Percentiles rank a stretch among this genome's conserved stretches.
Evolutionary conservation across 1,140 invertebrate species (phyloP).

Genomic region (Parasteatoda tepidariorum): DNA sequence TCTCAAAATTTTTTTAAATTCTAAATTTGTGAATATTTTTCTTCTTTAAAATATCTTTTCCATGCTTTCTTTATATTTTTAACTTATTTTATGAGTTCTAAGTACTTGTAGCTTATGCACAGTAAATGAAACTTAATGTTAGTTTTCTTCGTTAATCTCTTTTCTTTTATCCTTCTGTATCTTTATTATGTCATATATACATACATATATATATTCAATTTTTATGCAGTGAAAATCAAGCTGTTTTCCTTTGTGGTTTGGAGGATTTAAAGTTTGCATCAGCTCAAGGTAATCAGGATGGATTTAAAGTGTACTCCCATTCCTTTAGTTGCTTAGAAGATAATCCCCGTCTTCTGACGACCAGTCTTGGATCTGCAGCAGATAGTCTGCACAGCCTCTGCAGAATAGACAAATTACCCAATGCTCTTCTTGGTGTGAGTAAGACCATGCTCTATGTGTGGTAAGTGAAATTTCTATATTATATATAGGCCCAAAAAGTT

Average conservation of each 20-base stretch:
- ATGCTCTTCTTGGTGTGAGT: slow-evolving; percentile 34
- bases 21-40: too few relatives aligned
- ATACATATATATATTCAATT: background rate
- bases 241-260: slow-evolving; percentile 16
- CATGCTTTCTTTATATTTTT: too few relatives aligned
- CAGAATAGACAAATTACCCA: slow-evolving; percentile 31
- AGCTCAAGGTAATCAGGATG: slow-evolving; percentile 3
- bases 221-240: background rate
- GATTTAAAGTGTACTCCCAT: slow-evolving; percentile 20
- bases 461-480: slow-evolving; percentile 1
- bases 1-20: too few relatives aligned
- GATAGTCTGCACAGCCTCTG: slow-evolving; percentile 24
- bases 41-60: background rate
- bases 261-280: slow-evolving; percentile 19
- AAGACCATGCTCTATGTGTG: slow-evolving; percentile 25
- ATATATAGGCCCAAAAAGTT: background rate
- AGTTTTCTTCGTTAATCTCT: background rate
- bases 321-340: slow-evolving; percentile 9
- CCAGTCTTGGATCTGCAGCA: background rate
- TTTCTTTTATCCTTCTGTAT: background rate
- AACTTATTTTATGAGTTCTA: too few relatives aligned
- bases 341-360: background rate
- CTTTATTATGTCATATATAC: background rate
- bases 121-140: too few relatives aligned
- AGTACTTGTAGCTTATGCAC: too few relatives aligned